These are phyloP conservation scores for Nesidiocoris tenuis DNA, from an alignment of 2,888 invertebrate species.

Conservation along the genomic window DNA sequence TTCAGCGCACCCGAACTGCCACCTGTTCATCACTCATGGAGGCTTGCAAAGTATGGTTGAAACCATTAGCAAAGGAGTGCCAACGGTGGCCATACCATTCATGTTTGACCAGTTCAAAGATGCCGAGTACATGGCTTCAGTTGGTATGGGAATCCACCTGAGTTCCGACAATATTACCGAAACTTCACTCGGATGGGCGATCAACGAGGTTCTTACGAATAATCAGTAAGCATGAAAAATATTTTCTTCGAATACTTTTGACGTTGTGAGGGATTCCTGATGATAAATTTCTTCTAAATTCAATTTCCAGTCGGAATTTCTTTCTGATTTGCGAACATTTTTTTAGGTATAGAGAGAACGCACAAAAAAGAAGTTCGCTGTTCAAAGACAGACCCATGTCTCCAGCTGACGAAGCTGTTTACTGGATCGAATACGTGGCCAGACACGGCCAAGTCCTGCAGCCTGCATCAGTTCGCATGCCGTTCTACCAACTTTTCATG, in stretches of 20 bases:
- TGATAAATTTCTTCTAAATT: too few species aligned
- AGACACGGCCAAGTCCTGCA: slow-evolving; percentile 46
- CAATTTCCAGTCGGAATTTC: too few species aligned
- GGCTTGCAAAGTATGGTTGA: slow-evolving; percentile 46
- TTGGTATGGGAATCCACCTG: slow-evolving; percentile 37
- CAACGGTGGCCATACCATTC: slow-evolving; percentile 45
- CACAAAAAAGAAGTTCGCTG: slow-evolving; percentile 37
- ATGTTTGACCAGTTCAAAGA: slow-evolving; percentile 46
- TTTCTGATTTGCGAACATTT: too few species aligned
- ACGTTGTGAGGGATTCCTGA: too few species aligned
- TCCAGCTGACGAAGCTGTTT: slow-evolving; percentile 45
- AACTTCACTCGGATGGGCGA: slow-evolving; percentile 32
- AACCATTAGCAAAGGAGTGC: slow-evolving; percentile 44
- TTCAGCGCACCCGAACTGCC: slow-evolving; percentile 47
- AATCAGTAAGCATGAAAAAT: slow-evolving; percentile 52
- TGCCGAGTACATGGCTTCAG: slow-evolving; percentile 10
- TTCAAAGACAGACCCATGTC: slow-evolving; percentile 43
- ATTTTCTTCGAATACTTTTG: not conserved
- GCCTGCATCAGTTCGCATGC: slow-evolving; percentile 32
- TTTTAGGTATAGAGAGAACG: slow-evolving; percentile 38
- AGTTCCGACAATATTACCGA: slow-evolving; percentile 38
- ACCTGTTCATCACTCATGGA: slow-evolving; percentile 47
- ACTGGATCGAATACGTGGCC: slow-evolving; percentile 48
- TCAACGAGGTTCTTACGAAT: slow-evolving; percentile 38
- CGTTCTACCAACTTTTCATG: slow-evolving; percentile 30